These are phyloP conservation scores for Chlorodrepanis virens DNA, from an alignment of 2,113 vertebrate species.

Conservation along the genomic window DNA sequence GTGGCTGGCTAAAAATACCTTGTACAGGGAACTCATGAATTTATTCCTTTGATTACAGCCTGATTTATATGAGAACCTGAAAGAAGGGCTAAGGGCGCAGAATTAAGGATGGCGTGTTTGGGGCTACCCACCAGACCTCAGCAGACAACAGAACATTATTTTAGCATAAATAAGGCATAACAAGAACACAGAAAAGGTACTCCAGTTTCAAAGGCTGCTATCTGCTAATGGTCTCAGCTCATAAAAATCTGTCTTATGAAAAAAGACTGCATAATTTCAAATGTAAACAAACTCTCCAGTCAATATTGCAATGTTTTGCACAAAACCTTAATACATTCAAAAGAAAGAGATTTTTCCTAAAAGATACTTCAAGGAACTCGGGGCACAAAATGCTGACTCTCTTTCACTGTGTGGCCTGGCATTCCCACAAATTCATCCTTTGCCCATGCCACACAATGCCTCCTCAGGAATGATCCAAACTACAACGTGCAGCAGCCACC, in stretches of 20 bases:
- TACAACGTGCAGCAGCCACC: neutral
- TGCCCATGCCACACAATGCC: neutral
- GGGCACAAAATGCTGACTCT: neutral
- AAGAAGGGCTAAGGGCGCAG: neutral
- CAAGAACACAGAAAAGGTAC: neutral
- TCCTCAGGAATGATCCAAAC: neutral
- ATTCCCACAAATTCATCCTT: neutral
- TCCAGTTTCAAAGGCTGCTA: neutral
- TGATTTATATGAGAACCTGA: neutral
- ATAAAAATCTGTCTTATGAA: neutral
- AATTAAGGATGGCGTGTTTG: neutral
- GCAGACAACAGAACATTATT: neutral
- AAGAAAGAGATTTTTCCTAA: neutral
- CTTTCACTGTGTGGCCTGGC: neutral
- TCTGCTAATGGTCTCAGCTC: neutral
- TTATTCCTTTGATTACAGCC: constrained; percentile 45
- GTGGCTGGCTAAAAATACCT: constrained; percentile 38
- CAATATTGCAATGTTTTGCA: neutral
- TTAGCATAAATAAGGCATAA: neutral
- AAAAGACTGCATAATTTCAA: neutral
- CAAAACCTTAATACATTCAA: neutral
- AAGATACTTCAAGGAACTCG: neutral
- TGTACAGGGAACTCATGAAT: constrained; percentile 29
- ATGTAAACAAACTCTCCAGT: neutral
- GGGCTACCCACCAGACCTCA: neutral